Conservation (phyloP, 2,113 vertebrate genomes). For the Dasypus novemcinctus region DNA sequence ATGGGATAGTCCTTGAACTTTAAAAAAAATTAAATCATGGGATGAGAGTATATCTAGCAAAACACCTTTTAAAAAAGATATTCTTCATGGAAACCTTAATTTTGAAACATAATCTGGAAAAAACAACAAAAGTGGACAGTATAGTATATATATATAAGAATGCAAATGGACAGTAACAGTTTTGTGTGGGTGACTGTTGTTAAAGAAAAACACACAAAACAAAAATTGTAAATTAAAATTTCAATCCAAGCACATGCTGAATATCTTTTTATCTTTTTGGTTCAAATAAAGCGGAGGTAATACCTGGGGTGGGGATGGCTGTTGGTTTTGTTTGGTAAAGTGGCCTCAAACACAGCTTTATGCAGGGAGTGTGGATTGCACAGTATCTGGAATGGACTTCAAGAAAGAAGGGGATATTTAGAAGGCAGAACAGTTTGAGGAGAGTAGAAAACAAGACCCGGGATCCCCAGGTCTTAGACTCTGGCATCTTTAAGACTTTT, state of each 20-base stretch:
- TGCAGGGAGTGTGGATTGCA: neutral
- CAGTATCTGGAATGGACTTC: neutral
- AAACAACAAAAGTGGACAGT: neutral
- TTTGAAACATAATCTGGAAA: neutral
- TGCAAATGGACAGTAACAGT: neutral
- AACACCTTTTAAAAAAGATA: neutral
- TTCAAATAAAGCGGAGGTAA: neutral
- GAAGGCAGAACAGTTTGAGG: neutral
- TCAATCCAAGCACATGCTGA: neutral
- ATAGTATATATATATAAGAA: neutral
- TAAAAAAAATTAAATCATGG: neutral
- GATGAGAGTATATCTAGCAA: neutral
- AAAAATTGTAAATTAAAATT: slow-evolving; percentile 1
- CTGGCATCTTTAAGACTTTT: neutral
- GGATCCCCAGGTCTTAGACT: neutral
- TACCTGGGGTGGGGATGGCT: too few relatives aligned
- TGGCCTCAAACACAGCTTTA: neutral
- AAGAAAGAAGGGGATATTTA: neutral
- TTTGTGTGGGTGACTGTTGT: neutral
- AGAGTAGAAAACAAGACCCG: neutral
- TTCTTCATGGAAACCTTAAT: neutral
- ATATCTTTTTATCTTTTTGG: neutral
- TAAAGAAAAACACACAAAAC: neutral
- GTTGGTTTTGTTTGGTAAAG: neutral
- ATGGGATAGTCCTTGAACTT: neutral